Base-by-base conservation (phyloP, 2,797 vertebrate species). In the Sandelia bainsii region DNA sequence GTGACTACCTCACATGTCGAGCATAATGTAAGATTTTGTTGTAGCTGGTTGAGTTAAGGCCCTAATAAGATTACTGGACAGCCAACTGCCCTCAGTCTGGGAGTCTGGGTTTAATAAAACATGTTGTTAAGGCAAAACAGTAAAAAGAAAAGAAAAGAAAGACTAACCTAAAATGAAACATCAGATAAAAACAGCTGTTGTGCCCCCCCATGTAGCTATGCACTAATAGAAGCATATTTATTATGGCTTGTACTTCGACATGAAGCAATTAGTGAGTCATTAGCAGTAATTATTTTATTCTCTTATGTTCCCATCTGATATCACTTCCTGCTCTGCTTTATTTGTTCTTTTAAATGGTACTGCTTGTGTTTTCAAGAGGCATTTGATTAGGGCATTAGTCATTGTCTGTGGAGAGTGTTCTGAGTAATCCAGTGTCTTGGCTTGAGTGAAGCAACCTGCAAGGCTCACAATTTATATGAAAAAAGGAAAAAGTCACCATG, bases 341-440 rank as follows among this genome's bases (percentile, higher is more conserved):
- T 6, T 4, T 75, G 59, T 39, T 20, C 25, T 62, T 69, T 72
- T 48, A 64, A 63, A 62, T 66, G 54, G 22, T 27, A 63, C 14
- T n/a, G 57, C 19, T 61, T 63, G 49, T 25, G 23, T 72, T 73
- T 65, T 42, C 65, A 48, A 77, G 48, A 25, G 63, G 48, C 72
- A 72, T 72, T 42, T 39, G 76, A 80, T 77, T 61, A 60, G 62
- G 50, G 22, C 52, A 77, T 84, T 69, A 74, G 62, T 76, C 70
- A 62, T 7, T 44, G 58, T 70, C 65, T 13, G 29, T 62, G 13
- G 60, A 68, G 49, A 77, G 49, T 66, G 64, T 64, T 46, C 37
- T 69, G 70, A 75, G 66, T 73, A 63, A 70, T 70, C 32, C 64
- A 77, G 16, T 65, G 50, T 60, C 11, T 64, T 44, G 6, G 39